Percentiles rank a stretch among this genome's conserved stretches.
Conservation (phyloP, 1,140 invertebrate species). For the Ectropis grisescens region DNA sequence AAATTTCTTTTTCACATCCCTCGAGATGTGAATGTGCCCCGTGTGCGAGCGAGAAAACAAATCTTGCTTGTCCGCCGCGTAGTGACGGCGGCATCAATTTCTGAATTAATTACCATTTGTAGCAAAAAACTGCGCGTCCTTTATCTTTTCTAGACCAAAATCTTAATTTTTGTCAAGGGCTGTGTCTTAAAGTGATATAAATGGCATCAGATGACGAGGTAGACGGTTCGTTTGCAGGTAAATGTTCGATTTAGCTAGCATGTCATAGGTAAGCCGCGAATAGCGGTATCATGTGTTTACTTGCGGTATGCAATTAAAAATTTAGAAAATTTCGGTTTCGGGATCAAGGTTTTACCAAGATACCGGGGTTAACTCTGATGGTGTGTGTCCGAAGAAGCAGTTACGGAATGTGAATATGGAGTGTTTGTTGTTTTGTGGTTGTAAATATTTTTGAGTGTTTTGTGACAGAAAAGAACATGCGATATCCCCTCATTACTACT, state of each 20-base stretch:
- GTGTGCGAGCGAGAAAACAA: no score
- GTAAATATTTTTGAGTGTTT: conserved; percentile 68
- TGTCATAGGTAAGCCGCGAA: conserved; percentile 70
- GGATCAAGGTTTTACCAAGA: conserved; percentile 5
- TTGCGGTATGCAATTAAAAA: conserved; percentile 70
- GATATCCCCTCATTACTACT: conserved; percentile 72
- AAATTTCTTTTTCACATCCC: conserved; percentile 15
- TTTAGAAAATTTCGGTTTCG: conserved; percentile 45
- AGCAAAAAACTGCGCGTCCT: conserved; percentile 67
- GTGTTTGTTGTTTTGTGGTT: conserved; percentile 53
- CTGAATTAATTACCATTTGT: conserved; percentile 70
- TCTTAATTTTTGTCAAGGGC: conserved; percentile 36
- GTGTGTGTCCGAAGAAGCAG: conserved; percentile 28
- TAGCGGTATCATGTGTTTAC: conserved; percentile 72
- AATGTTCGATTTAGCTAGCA: conserved; percentile 68
- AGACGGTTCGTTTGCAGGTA: conserved; percentile 83
- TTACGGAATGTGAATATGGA: conserved; percentile 18
- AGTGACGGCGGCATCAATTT: conserved; percentile 69
- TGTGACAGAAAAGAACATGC: conserved; percentile 69
- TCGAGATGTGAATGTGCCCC: no score
- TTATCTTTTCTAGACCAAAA: conserved; percentile 58
- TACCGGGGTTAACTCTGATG: no score
- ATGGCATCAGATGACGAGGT: conserved; percentile 86
- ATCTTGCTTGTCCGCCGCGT: conserved; percentile 42
- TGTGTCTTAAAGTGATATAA: conserved; percentile 53